Evolutionary conservation across 2,888 invertebrate genomes (phyloP).

Genomic region (Omphaloscelis lunosa): DNA sequence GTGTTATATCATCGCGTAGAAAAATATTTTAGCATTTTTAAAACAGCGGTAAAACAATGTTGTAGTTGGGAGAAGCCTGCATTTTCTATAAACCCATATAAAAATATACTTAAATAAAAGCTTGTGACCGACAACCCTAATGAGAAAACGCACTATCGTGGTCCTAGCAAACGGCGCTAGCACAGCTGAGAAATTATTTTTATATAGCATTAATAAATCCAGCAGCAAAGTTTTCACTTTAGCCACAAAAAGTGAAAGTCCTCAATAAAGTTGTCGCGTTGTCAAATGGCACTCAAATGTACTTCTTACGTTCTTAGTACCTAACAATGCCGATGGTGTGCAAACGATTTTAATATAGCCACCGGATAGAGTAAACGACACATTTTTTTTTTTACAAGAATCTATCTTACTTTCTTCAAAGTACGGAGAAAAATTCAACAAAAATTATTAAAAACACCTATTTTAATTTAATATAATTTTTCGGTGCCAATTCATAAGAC

Average conservation of each 20-base stretch:
- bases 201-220: slow-evolving; percentile 40
- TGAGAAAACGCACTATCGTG: slow-evolving; percentile 43
- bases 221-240: slow-evolving; percentile 46
- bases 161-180: slow-evolving; percentile 25
- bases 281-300: slow-evolving; percentile 86
- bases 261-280: slow-evolving; percentile 70
- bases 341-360: slow-evolving; percentile 40
- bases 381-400: slow-evolving; percentile 10
- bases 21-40: slow-evolving; percentile 85
- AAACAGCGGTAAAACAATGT: slow-evolving; percentile 79
- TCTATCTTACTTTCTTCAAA: slow-evolving; percentile 4
- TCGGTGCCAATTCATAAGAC: slow-evolving; percentile 17
- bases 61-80: slow-evolving; percentile 78
- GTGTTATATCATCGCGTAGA: slow-evolving; percentile 82
- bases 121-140: slow-evolving; percentile 62
- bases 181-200: slow-evolving; percentile 32
- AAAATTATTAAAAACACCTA: background rate
- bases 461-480: background rate
- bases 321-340: slow-evolving; percentile 52
- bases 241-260: slow-evolving; percentile 58
- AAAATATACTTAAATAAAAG: slow-evolving; percentile 65
- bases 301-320: slow-evolving; percentile 74
- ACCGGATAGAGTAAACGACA: slow-evolving; percentile 39
- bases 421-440: background rate
- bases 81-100: slow-evolving; percentile 67